Percentiles rank a stretch among this genome's conserved stretches.
Evolutionary conservation across 2,888 invertebrate species (phyloP).

Genomic region (Cheilosia vulpina): DNA sequence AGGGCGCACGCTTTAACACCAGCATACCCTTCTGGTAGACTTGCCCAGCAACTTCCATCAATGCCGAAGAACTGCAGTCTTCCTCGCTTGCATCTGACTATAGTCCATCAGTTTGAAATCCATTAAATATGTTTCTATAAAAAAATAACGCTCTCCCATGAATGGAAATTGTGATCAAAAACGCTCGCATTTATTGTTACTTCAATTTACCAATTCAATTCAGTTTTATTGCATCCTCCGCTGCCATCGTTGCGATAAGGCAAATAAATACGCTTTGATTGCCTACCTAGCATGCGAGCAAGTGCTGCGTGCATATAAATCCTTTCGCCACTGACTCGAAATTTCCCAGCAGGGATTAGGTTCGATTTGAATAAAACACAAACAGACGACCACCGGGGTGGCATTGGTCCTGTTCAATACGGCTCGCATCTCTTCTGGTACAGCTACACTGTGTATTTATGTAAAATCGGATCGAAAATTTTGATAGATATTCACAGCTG

Average conservation of each 20-base stretch:
- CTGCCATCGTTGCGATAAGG: conserved; percentile 59
- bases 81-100: too few species aligned
- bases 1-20: too few species aligned
- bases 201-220: conserved; percentile 45
- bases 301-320: conserved; percentile 54
- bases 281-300: conserved; percentile 30
- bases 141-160: too few species aligned
- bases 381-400: conserved; percentile 18
- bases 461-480: conserved; percentile 55
- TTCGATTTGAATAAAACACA: conserved; percentile 49
- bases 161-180: neutral
- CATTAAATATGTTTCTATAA: too few species aligned
- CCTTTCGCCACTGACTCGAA: conserved; percentile 28
- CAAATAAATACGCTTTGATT: conserved; percentile 61
- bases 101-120: too few species aligned
- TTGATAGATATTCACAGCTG: conserved; percentile 67
- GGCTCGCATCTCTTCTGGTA: neutral
- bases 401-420: conserved; percentile 16
- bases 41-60: too few species aligned
- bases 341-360: conserved; percentile 60
- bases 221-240: conserved; percentile 34
- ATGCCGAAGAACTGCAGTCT: too few species aligned
- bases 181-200: conserved; percentile 40
- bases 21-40: too few species aligned
- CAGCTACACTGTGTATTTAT: conserved; percentile 35